Evolutionary conservation across 2,797 vertebrate genomes (phyloP).

Genomic region (Arctocebus calabarensis): DNA sequence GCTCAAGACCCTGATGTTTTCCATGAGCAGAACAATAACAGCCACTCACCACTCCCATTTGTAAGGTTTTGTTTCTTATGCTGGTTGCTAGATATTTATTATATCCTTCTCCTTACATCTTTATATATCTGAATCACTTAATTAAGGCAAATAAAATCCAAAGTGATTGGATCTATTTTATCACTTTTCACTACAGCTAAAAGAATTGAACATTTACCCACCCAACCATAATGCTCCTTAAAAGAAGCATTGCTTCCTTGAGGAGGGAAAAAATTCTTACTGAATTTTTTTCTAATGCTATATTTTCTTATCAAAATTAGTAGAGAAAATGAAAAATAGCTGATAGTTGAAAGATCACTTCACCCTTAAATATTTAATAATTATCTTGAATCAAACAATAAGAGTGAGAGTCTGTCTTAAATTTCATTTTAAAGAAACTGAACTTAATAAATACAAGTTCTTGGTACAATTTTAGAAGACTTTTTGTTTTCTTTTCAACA

Average conservation of each 20-base stretch:
- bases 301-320: conserved; percentile 39
- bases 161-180: background rate
- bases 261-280: background rate
- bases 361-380: conserved; percentile 13
- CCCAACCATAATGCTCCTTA: too few relatives aligned
- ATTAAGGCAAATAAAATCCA: background rate
- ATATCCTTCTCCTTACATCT: background rate
- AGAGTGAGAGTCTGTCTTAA: background rate
- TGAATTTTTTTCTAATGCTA: background rate
- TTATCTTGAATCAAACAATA: conserved; percentile 23
- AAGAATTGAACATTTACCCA: too few relatives aligned
- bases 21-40: background rate
- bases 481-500: background rate
- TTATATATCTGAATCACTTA: background rate
- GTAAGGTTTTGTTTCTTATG: background rate
- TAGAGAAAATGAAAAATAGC: conserved; percentile 6
- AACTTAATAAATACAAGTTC: conserved; percentile 6
- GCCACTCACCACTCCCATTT: background rate
- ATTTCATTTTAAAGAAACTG: conserved; percentile 48
- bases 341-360: background rate
- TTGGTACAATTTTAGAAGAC: conserved; percentile 12
- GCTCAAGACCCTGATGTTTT: background rate
- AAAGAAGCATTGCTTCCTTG: conserved; percentile 17
- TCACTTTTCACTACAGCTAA: background rate
- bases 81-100: background rate